These are phyloP conservation scores for Xenotilapia longispinis DNA, from an alignment of 2,113 vertebrate genomes.

Conservation along the genomic window DNA sequence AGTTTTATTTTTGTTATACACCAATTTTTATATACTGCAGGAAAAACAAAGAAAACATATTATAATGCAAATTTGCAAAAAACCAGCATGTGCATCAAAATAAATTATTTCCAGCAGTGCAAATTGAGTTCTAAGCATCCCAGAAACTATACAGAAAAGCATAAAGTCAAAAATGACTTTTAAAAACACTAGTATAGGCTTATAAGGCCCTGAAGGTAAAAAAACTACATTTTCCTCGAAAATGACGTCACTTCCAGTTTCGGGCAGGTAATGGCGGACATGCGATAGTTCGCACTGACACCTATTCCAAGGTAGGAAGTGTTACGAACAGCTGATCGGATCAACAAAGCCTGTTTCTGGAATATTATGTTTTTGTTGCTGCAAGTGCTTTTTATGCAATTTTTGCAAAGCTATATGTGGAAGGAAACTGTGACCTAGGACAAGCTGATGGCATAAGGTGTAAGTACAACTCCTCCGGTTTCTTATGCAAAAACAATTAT, in stretches of 20 bases:
- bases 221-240: not conserved
- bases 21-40: not conserved
- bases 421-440: no score
- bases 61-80: not conserved
- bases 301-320: not conserved
- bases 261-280: not conserved
- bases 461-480: no score
- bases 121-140: not conserved
- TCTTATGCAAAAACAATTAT: no score
- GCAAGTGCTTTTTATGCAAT: not conserved
- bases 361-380: not conserved
- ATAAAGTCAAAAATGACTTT: not conserved
- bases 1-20: not conserved
- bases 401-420: no score
- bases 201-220: not conserved
- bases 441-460: no score
- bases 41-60: fast-evolving
- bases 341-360: not conserved
- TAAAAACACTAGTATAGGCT: not conserved
- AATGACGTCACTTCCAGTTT: not conserved
- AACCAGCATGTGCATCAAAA: not conserved
- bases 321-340: not conserved
- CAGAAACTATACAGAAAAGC: not conserved
- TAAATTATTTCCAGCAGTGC: not conserved
- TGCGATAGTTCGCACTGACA: not conserved